Evolutionary conservation across 2,888 invertebrate species (phyloP).

Genomic region (Cartodere bifasciata): DNA sequence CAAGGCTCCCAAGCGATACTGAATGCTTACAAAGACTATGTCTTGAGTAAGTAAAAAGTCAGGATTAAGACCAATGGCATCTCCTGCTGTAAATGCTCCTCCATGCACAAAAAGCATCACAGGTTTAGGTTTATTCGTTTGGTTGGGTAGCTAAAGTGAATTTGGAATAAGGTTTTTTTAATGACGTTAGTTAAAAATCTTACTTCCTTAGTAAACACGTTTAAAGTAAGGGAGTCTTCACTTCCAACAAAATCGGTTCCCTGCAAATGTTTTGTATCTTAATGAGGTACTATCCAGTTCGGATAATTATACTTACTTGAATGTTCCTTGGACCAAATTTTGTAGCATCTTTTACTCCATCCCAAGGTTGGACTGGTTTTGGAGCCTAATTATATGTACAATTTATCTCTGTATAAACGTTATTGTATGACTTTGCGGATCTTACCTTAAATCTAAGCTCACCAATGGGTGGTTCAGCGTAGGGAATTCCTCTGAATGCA

Average conservation of each 20-base stretch:
- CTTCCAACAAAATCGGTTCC: background rate
- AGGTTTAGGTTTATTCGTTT: conserved; percentile 13
- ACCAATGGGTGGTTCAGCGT: too few species aligned
- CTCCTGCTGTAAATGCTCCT: conserved; percentile 37
- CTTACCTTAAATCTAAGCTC: too few species aligned
- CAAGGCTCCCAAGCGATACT: conserved; percentile 39
- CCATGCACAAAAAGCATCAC: conserved; percentile 41
- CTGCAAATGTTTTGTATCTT: too few species aligned
- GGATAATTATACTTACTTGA: too few species aligned
- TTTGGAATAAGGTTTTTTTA: background rate
- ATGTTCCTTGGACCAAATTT: too few species aligned
- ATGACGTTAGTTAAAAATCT: background rate
- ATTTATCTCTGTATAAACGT: too few species aligned
- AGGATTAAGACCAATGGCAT: conserved; percentile 27
- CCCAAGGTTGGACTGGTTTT: conserved; percentile 6
- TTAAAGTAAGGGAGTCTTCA: conserved; percentile 9
- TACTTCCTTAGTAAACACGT: conserved; percentile 7
- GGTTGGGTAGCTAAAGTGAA: too few species aligned
- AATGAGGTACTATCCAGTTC: too few species aligned
- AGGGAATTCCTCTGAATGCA: too few species aligned
- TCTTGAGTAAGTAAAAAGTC: conserved; percentile 37
- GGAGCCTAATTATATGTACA: too few species aligned
- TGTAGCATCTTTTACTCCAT: conserved; percentile 5
- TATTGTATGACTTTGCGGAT: too few species aligned
- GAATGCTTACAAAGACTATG: conserved; percentile 36